Conservation (phyloP, 2,113 vertebrate genomes). For the Phaethon lepturus region DNA sequence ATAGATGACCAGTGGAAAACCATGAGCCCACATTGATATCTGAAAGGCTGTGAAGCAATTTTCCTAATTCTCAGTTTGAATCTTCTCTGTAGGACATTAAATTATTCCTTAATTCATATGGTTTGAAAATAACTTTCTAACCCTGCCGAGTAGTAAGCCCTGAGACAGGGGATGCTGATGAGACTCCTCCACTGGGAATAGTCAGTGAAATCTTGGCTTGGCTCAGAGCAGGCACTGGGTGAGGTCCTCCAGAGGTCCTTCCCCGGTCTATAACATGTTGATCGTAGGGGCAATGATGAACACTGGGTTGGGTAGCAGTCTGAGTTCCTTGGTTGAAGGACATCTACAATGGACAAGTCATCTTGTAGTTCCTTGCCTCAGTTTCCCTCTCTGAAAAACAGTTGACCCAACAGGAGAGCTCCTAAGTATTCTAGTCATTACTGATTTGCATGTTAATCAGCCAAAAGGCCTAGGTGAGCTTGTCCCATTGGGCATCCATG, state of each 20-base stretch:
- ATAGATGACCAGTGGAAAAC: background rate
- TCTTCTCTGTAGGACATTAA: background rate
- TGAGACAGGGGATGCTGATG: background rate
- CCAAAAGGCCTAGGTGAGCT: background rate
- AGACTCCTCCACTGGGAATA: background rate
- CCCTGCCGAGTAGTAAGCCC: background rate
- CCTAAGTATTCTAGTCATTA: background rate
- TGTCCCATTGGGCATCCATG: background rate
- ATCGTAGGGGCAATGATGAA: accelerated
- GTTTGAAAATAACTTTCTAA: background rate
- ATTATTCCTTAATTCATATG: background rate
- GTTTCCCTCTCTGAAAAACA: background rate
- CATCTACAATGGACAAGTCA: background rate
- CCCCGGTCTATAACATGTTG: background rate
- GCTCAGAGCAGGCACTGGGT: background rate
- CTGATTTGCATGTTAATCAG: background rate
- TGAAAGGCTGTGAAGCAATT: background rate
- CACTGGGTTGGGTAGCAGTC: background rate
- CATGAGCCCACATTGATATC: background rate
- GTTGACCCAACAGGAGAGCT: accelerated
- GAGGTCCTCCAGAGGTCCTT: background rate
- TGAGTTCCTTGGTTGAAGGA: background rate
- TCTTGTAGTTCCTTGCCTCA: background rate
- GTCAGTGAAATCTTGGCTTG: background rate
- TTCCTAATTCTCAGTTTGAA: background rate